Conservation (phyloP, 2,113 vertebrate species). For the Catagonus wagneri region DNA sequence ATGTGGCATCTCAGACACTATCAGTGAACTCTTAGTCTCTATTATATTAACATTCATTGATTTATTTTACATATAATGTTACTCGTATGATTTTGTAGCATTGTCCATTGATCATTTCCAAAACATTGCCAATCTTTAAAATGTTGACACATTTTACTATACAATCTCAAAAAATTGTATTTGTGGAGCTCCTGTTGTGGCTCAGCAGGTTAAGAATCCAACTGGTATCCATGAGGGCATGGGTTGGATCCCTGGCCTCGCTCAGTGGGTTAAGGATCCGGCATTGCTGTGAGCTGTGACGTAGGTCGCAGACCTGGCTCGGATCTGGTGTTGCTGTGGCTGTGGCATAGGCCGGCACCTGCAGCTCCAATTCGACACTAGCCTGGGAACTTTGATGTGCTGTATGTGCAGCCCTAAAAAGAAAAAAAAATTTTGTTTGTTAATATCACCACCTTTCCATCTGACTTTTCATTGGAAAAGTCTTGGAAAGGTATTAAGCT, state of each 20-base stretch:
- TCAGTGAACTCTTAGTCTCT: background rate
- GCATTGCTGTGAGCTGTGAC: too few species aligned
- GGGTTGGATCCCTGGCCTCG: too few species aligned
- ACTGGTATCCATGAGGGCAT: too few species aligned
- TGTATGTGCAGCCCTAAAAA: too few species aligned
- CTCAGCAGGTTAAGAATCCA: too few species aligned
- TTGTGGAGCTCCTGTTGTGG: background rate
- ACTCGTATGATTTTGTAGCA: slow-evolving; percentile 17
- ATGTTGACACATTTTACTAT: slow-evolving; percentile 18
- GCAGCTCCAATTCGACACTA: too few species aligned
- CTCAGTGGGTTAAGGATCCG: too few species aligned
- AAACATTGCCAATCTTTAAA: background rate
- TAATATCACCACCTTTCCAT: background rate
- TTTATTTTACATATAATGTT: too few species aligned
- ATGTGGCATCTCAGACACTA: background rate
- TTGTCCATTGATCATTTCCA: background rate
- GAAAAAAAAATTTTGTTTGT: background rate
- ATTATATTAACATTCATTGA: background rate
- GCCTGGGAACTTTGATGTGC: too few species aligned
- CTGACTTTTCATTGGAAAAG: slow-evolving; percentile 44
- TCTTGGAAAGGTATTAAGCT: background rate
- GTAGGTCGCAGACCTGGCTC: too few species aligned
- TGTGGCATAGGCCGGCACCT: too few species aligned
- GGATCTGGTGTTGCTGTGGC: too few species aligned
- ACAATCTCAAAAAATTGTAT: background rate